Conservation (phyloP, 2,797 vertebrate genomes). For the Phrynocephalus forsythii region DNA sequence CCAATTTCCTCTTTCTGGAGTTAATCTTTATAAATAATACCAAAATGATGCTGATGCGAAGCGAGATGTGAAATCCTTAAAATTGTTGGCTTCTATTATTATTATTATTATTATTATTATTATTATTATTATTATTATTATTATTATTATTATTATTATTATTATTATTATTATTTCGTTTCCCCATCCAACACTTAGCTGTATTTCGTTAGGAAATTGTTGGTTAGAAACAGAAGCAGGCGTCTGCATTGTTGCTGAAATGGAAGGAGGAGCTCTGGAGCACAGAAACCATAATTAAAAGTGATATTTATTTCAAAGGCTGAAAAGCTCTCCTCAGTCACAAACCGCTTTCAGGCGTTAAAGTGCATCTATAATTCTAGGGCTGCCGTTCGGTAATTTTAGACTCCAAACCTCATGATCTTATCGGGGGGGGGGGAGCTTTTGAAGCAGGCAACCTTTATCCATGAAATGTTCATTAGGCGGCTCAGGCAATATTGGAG, state of each 20-base stretch:
- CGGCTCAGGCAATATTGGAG: too few relatives aligned
- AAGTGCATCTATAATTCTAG: background rate
- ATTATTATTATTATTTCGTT: conserved; percentile 15
- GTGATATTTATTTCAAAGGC: background rate
- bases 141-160: background rate
- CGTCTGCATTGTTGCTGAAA: conserved; percentile 5
- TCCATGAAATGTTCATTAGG: too few relatives aligned
- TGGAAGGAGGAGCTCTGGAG: background rate
- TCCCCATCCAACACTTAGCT: background rate
- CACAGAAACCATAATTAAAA: conserved; percentile 16
- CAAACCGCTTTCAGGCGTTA: background rate
- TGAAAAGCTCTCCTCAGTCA: background rate
- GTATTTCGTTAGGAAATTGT: conserved; percentile 42
- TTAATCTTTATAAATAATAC: conserved; percentile 53
- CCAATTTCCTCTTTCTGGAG: conserved; percentile 59
- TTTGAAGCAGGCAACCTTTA: too few relatives aligned
- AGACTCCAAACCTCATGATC: background rate
- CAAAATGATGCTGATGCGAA: conserved; percentile 62
- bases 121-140: background rate
- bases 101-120: background rate
- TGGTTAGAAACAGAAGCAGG: background rate
- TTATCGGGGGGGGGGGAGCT: too few relatives aligned
- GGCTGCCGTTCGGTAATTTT: background rate
- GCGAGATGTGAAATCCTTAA: conserved; percentile 65
- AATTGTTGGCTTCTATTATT: conserved; percentile 17